Base-by-base conservation (phyloP, 1,140 invertebrate species). In the Druon quercuslanigerum region DNA sequence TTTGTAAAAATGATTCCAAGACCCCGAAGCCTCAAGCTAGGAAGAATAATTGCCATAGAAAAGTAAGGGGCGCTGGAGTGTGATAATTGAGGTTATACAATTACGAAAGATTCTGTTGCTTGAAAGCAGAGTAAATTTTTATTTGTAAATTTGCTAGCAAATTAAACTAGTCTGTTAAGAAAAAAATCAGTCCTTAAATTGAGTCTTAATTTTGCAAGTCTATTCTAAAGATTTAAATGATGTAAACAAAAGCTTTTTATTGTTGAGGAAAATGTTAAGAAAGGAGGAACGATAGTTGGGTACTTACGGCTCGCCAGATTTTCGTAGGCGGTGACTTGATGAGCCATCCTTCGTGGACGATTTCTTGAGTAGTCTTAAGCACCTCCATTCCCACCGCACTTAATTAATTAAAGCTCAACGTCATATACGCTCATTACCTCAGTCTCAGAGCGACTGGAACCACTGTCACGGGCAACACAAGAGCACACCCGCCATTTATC, bases 261-360 rank as follows among this genome's bases (percentile, higher is more conserved):
- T 20, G 25, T 60, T 66, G 60, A 16, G 16, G 50, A 72, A 40
- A 75, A 76, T 77, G 46, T 20, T 14, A 72, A 73, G 40, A 51
- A 52, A 54, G 60, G 75, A 78, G 50, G 14, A 25, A 66, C 0
- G 16, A 66, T 25, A 71, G 81, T 9, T 46, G 6, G 40, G 40
- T 86, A 95, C 96, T 94, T 93, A 98, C 97, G 87, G 96, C 96
- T 93, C 96, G 94, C 94, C 95, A 97, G 84, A 97, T 95, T 92
- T 97, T 97, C 54, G 95, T 94, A 40, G 97, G 97, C 77, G 97
- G 97, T 60, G 97, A 98, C 93, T 98, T 98, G 57, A 96, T 97
- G 72, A 98, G 93, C 96, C 96, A 98, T 77, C 97, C 97, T 92
- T 97, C 95, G 86, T 96, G 93, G 78, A 95, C 94, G 76, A 95